Conservation (phyloP, 2,797 vertebrate species). For the Eulemur albifrons region DNA sequence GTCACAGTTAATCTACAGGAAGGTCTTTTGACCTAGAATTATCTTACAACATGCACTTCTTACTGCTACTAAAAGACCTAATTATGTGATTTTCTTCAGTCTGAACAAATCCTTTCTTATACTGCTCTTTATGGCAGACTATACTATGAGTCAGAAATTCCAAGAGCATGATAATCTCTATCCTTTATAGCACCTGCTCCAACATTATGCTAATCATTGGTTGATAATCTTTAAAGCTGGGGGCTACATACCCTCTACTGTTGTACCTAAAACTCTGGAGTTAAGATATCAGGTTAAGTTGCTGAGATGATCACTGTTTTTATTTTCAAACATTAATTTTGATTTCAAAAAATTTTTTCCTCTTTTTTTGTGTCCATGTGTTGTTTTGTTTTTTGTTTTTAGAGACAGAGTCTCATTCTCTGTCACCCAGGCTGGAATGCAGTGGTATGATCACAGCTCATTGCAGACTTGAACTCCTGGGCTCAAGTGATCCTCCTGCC, state of each 20-base stretch:
- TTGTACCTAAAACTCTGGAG: neutral
- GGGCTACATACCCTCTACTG: neutral
- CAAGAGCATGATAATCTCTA: neutral
- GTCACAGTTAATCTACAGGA: neutral
- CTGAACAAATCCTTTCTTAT: conserved; percentile 33
- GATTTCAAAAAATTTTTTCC: neutral
- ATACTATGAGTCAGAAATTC: conserved; percentile 45
- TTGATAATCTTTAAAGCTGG: neutral
- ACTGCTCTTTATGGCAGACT: neutral
- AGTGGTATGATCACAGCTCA: too few species aligned
- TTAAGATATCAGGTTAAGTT: neutral
- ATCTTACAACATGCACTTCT: neutral
- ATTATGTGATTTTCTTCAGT: conserved; percentile 1
- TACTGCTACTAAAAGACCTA: conserved; percentile 9
- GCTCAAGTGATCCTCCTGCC: too few species aligned
- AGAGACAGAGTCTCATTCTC: too few species aligned
- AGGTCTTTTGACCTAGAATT: conserved; percentile 30
- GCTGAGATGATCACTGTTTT: neutral
- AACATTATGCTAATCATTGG: neutral
- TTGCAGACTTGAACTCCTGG: too few species aligned
- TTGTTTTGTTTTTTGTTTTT: too few species aligned
- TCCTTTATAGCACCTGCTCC: neutral
- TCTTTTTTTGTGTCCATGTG: neutral
- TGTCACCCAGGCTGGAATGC: too few species aligned
- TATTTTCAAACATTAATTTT: conserved; percentile 35